phyloP scores from a whole-genome alignment of 2,888 invertebrate genomes.

The Exocentrus adspersus region DNA sequence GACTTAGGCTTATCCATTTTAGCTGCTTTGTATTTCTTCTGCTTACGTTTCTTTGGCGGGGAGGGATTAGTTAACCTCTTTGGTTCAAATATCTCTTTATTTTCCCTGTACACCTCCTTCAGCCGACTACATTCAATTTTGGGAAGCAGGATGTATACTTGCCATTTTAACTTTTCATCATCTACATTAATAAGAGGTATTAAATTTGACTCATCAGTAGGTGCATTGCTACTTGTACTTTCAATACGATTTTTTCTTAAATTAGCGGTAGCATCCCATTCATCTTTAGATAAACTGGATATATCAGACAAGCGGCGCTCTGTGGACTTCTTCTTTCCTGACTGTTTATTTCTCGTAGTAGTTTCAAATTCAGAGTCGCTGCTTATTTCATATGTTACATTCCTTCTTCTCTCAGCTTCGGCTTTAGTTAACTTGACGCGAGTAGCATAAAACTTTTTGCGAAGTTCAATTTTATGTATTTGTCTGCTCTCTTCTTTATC shows the following conservation, averaged over 20 bases:
- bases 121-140: slow-evolving; percentile 52
- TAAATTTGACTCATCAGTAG: too few relatives aligned
- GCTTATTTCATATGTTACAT: slow-evolving; percentile 1
- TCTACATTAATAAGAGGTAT: too few relatives aligned
- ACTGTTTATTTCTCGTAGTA: neutral
- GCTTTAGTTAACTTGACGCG: slow-evolving; percentile 13
- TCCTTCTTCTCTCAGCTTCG: slow-evolving; percentile 17
- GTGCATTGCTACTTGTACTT: slow-evolving; percentile 33
- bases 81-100: slow-evolving; percentile 48
- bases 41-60: too few relatives aligned
- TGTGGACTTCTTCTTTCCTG: slow-evolving; percentile 10
- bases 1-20: slow-evolving; percentile 35
- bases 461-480: slow-evolving; percentile 21
- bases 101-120: slow-evolving; percentile 51
- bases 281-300: slow-evolving; percentile 29
- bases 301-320: slow-evolving; percentile 26
- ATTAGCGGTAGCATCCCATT: slow-evolving; percentile 15
- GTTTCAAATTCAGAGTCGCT: slow-evolving; percentile 13
- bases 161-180: slow-evolving; percentile 45
- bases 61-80: too few relatives aligned
- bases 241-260: slow-evolving; percentile 24
- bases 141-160: slow-evolving; percentile 52
- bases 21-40: slow-evolving; percentile 21
- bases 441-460: slow-evolving; percentile 28
- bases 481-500: slow-evolving; percentile 10